phyloP scores from a whole-genome alignment of 2,113 vertebrate genomes.

The Cairina moschata region DNA sequence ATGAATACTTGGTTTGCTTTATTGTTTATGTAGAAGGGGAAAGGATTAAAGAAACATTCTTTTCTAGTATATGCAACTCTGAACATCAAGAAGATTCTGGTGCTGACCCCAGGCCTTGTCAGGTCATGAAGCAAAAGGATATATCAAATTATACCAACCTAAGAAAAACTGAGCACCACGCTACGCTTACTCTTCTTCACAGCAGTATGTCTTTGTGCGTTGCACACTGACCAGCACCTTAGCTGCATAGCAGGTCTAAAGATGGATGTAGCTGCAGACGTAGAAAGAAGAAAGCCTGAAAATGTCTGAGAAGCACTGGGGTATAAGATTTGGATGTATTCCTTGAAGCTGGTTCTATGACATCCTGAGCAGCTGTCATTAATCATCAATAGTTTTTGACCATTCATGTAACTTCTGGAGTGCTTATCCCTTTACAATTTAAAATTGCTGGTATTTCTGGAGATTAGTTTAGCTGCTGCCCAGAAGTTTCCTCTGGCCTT shows the following conservation, averaged over 20 bases:
- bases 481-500: background rate
- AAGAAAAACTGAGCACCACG: background rate
- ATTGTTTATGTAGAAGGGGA: background rate
- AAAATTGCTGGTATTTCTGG: background rate
- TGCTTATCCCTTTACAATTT: background rate
- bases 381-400: background rate
- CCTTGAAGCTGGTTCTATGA: background rate
- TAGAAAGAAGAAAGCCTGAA: background rate
- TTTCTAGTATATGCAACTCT: background rate
- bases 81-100: background rate
- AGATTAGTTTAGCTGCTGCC: background rate
- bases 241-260: background rate
- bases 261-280: background rate
- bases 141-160: background rate
- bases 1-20: background rate
- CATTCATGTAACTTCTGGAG: background rate
- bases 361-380: background rate
- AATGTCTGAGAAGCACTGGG: background rate
- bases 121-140: background rate
- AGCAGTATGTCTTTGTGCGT: background rate
- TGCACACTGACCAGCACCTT: background rate
- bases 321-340: background rate
- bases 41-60: background rate
- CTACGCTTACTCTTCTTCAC: rapidly evolving
- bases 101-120: background rate